phyloP scores from a whole-genome alignment of 2,888 invertebrate species.

The Rhyacophila evoluta region DNA sequence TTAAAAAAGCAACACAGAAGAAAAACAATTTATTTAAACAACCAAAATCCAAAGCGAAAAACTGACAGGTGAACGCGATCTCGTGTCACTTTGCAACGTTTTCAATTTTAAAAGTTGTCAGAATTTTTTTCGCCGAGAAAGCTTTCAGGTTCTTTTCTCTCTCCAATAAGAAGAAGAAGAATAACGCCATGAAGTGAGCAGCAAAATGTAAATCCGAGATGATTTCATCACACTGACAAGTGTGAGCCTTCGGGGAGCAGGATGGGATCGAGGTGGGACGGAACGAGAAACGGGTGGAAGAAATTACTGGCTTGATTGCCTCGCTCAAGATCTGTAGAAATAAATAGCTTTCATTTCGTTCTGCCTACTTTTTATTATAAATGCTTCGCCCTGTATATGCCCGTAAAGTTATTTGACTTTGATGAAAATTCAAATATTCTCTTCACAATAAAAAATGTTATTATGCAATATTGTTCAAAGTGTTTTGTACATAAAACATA shows the following conservation, averaged over 20 bases:
- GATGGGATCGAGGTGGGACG: background rate
- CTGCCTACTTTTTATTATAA: conserved; percentile 14
- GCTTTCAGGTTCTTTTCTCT: conserved; percentile 36
- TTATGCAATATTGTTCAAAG: too few species aligned
- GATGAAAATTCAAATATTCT: background rate
- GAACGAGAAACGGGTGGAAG: conserved; percentile 9
- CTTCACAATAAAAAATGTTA: background rate
- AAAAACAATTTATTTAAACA: conserved; percentile 5
- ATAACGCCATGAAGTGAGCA: conserved; percentile 44
- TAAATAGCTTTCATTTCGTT: conserved; percentile 10
- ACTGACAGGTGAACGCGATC: background rate
- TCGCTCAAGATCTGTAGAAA: conserved; percentile 9
- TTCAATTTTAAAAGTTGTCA: background rate
- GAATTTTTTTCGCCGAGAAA: background rate
- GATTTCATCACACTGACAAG: conserved; percentile 53
- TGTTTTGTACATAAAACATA: too few species aligned
- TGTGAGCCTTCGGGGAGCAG: conserved; percentile 9
- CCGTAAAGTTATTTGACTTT: background rate
- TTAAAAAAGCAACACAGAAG: background rate
- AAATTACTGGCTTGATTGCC: conserved; percentile 19
- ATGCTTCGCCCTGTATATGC: background rate
- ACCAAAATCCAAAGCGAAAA: background rate
- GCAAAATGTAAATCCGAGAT: conserved; percentile 52
- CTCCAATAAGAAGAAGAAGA: conserved; percentile 1
- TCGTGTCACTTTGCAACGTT: background rate